phyloP scores from a whole-genome alignment of 1,140 invertebrate species.

The Platorchestia sp. region DNA sequence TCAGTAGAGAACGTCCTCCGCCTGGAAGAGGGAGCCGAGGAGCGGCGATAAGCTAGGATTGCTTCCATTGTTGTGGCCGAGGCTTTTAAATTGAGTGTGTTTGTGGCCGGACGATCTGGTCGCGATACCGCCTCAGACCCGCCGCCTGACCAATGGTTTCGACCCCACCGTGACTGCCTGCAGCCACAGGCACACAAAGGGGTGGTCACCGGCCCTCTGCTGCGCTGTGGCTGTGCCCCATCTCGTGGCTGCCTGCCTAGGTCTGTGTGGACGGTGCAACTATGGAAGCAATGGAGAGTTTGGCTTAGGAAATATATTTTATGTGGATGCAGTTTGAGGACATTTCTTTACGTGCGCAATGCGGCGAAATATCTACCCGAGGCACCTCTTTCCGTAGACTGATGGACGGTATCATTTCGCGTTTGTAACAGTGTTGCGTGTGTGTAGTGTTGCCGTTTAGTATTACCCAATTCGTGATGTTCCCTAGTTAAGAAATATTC shows the following conservation, averaged over 20 bases:
- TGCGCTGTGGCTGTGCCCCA: not conserved
- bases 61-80: slow-evolving; percentile 29
- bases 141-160: slow-evolving; percentile 28
- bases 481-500: not conserved
- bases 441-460: not conserved
- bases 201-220: not conserved
- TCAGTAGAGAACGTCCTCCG: slow-evolving; percentile 16
- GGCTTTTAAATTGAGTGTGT: slow-evolving; percentile 50
- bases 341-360: not conserved
- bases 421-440: not conserved
- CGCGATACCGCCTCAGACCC: not conserved
- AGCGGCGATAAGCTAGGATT: slow-evolving; percentile 49
- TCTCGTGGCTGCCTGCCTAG: not conserved
- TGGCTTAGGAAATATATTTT: not conserved
- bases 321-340: not conserved
- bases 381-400: not conserved
- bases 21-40: slow-evolving; percentile 47
- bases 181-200: not conserved
- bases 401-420: not conserved
- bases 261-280: not conserved
- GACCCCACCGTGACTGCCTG: not conserved
- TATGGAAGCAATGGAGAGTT: not conserved
- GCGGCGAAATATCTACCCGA: not conserved
- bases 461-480: not conserved
- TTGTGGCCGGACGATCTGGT: slow-evolving; percentile 35